Evolutionary conservation across 2,113 vertebrate genomes (phyloP).

Genomic region (Scolopax mira): DNA sequence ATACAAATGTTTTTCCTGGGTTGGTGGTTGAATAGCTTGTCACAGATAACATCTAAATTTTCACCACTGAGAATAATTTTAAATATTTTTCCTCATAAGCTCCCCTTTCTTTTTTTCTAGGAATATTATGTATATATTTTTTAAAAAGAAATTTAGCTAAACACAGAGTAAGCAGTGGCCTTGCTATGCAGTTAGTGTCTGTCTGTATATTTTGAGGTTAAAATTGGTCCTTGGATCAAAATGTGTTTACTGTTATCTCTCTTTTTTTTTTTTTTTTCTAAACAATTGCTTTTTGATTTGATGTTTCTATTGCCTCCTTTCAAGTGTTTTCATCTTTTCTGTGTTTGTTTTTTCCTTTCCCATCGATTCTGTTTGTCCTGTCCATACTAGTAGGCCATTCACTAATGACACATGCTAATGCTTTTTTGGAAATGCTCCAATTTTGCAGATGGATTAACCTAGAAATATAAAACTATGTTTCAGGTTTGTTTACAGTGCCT

Average conservation of each 20-base stretch:
- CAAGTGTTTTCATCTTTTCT: neutral
- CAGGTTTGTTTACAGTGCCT: neutral
- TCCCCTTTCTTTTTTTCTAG: neutral
- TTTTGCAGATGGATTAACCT: constrained; percentile 4
- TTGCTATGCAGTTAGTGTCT: neutral
- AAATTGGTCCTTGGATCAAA: neutral
- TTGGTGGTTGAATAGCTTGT: neutral
- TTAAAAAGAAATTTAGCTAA: neutral
- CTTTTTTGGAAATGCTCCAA: neutral
- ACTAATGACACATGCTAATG: neutral
- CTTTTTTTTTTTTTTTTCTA: rapidly evolving
- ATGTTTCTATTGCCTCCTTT: neutral
- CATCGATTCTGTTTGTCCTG: neutral
- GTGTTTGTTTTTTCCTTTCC: neutral
- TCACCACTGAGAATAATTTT: neutral
- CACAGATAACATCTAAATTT: neutral
- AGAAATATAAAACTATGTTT: neutral
- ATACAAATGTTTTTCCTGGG: neutral
- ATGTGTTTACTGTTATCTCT: neutral
- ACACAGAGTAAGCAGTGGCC: neutral
- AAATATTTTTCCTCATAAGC: neutral
- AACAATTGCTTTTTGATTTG: neutral
- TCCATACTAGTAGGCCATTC: neutral
- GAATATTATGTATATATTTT: neutral
- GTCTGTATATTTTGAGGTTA: neutral